phyloP scores from a whole-genome alignment of 2,888 invertebrate species.

The Cosmia trapezina region DNA sequence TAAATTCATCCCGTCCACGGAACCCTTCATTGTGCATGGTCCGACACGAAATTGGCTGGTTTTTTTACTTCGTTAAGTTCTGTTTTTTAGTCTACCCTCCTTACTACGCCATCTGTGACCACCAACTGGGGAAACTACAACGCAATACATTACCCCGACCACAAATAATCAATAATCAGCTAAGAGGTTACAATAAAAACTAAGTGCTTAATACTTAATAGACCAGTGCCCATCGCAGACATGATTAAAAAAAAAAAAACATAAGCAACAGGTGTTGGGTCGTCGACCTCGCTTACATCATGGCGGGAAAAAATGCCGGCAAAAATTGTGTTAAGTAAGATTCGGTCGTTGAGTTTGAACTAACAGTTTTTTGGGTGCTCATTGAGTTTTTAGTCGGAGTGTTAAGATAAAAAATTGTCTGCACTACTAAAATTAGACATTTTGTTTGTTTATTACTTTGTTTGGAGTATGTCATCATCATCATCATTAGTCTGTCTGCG shows the following conservation, averaged over 20 bases:
- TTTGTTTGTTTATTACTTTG: constrained; percentile 54
- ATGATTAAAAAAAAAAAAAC: constrained; percentile 67
- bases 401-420: constrained; percentile 51
- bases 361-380: constrained; percentile 72
- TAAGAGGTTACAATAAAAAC: constrained; percentile 80
- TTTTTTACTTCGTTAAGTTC: not conserved
- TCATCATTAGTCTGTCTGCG: constrained; percentile 55
- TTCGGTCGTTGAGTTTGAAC: constrained; percentile 72
- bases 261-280: constrained; percentile 80
- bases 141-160: constrained; percentile 61
- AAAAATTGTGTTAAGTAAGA: constrained; percentile 73
- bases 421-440: constrained; percentile 49
- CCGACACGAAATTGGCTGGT: too few relatives aligned
- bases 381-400: constrained; percentile 67
- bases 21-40: too few relatives aligned
- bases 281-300: constrained; percentile 78
- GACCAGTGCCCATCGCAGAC: constrained; percentile 78
- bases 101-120: constrained; percentile 31
- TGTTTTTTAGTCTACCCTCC: constrained; percentile 6
- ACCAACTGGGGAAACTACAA: constrained; percentile 45
- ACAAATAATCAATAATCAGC: constrained; percentile 84
- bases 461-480: constrained; percentile 49
- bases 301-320: constrained; percentile 79
- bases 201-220: constrained; percentile 82
- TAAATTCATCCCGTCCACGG: too few relatives aligned